Evolutionary conservation across 2,113 vertebrate genomes (phyloP).

Genomic region (Canis aureus): DNA sequence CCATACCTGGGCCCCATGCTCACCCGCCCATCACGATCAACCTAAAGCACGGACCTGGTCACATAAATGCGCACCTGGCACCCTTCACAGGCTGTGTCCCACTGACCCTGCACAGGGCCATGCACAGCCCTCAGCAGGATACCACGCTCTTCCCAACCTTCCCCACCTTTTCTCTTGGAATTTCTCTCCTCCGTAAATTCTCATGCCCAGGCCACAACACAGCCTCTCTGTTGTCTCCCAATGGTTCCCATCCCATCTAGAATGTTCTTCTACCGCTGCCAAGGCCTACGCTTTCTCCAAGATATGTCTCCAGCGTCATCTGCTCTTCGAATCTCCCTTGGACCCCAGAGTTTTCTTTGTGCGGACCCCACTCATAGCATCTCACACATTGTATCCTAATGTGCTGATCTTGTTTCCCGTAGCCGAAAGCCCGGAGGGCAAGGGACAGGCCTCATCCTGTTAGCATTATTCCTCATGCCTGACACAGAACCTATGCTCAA

Average conservation of each 20-base stretch:
- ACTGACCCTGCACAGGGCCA: rapidly evolving
- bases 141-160: background rate
- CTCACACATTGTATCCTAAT: background rate
- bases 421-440: background rate
- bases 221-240: background rate
- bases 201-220: background rate
- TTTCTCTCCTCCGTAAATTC: rapidly evolving
- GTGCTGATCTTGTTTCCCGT: background rate
- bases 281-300: background rate
- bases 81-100: background rate
- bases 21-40: too few relatives aligned
- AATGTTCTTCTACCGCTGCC: background rate
- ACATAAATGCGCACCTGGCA: background rate
- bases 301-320: background rate
- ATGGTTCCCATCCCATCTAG: background rate
- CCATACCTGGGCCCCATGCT: background rate
- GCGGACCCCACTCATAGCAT: background rate
- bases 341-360: background rate
- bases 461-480: background rate
- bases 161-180: background rate
- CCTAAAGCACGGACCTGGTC: background rate
- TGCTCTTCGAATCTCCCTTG: background rate
- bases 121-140: background rate
- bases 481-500: background rate
- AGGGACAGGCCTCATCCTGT: background rate